Evolutionary conservation across 2,888 invertebrate species (phyloP).

Genomic region (Drosophila infuscata): DNA sequence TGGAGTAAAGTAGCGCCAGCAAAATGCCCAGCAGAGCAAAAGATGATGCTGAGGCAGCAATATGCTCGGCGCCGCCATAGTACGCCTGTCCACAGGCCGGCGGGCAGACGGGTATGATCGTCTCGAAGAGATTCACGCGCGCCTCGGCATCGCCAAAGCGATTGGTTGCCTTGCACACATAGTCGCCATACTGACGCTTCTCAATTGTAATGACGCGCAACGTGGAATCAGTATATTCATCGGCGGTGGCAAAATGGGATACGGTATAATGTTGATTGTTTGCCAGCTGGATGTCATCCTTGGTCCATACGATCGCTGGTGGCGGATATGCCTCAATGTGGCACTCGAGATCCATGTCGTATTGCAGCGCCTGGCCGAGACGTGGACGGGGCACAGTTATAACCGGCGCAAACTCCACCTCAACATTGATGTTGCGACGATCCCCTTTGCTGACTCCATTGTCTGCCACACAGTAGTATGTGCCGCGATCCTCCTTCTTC

Average conservation of each 20-base stretch:
- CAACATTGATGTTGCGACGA: constrained; percentile 93
- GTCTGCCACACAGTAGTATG: constrained; percentile 97
- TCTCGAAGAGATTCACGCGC: constrained; percentile 93
- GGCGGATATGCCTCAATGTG: constrained; percentile 98
- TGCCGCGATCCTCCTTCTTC: constrained; percentile 95
- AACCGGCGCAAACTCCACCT: constrained; percentile 95
- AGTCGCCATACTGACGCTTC: constrained; percentile 94
- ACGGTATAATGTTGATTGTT: constrained; percentile 97
- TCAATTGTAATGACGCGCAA: constrained; percentile 95
- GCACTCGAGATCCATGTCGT: constrained; percentile 97
- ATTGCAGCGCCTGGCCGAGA: constrained; percentile 94
- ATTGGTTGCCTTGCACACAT: constrained; percentile 94
- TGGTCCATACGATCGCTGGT: constrained; percentile 96
- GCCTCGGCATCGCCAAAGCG: constrained; percentile 94
- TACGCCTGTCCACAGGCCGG: constrained; percentile 90
- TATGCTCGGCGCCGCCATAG: constrained; percentile 81
- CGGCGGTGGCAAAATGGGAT: constrained; percentile 95
- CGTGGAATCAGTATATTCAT: constrained; percentile 96
- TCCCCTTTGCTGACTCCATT: constrained; percentile 95
- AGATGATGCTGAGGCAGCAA: constrained; percentile 83
- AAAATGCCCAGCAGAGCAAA: constrained; percentile 86
- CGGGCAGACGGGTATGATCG: constrained; percentile 96
- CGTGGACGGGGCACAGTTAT: constrained; percentile 93
- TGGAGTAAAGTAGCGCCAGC: constrained; percentile 85
- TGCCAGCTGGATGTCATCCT: constrained; percentile 92